phyloP scores from a whole-genome alignment of 2,113 vertebrate genomes.

The Ornithorhynchus anatinus region DNA sequence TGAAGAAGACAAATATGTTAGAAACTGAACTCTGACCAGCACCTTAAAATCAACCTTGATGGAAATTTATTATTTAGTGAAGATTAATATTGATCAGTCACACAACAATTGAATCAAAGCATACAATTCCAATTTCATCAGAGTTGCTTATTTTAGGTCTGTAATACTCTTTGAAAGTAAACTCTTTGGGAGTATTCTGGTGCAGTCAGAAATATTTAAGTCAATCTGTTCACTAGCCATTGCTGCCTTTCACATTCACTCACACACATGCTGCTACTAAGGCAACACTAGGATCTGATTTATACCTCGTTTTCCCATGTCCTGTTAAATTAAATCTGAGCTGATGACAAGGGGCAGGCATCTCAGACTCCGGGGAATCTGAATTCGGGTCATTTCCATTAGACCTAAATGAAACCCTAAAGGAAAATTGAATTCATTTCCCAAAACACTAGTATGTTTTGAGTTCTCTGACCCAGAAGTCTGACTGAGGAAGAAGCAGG shows the following conservation, averaged over 20 bases:
- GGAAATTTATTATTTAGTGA: too few species aligned
- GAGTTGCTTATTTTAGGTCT: background rate
- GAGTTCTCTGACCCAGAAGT: background rate
- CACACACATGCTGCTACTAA: background rate
- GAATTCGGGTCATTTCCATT: slow-evolving; percentile 36
- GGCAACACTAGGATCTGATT: background rate
- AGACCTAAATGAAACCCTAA: slow-evolving; percentile 16
- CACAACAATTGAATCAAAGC: too few species aligned
- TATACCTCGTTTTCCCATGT: background rate
- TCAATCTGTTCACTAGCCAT: background rate
- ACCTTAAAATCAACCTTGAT: too few species aligned
- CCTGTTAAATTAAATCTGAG: slow-evolving; percentile 38
- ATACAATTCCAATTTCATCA: background rate
- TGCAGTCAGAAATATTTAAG: background rate
- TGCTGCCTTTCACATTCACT: background rate
- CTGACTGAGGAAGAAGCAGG: background rate
- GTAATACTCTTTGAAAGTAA: background rate
- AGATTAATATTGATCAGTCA: too few species aligned
- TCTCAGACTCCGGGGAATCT: slow-evolving; percentile 8
- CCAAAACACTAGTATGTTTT: background rate
- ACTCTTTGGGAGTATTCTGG: too few species aligned
- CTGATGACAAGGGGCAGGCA: slow-evolving; percentile 4
- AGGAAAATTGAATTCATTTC: slow-evolving; percentile 31
- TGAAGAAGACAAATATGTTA: too few species aligned
- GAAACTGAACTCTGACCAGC: too few species aligned